Evolutionary conservation across 1,140 invertebrate species (phyloP), one percentile per base, ranked within the genome.

Genomic region (Plutomurus gul): DNA sequence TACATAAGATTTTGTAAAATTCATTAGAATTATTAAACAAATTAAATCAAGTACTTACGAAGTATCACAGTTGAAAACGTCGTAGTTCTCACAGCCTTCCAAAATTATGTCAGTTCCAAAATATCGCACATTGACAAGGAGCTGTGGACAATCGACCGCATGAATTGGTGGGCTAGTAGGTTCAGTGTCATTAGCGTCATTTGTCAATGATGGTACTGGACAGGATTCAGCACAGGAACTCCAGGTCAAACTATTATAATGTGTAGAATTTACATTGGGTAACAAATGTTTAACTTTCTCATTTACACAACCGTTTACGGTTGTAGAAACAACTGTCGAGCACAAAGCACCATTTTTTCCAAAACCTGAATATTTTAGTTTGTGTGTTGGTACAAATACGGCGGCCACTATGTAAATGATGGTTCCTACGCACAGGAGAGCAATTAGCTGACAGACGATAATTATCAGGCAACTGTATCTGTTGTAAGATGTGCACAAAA

Each of bases 371-470:
- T 30, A 65, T 33, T 65, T 65, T 10, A 65, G 4, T 4, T 65
- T 30, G 8, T 65, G 56, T 6, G 56, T 65, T 33, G 56, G 56
- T 30, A 65, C 27, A 36, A 65, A 65, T 11, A 65, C 56, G 3
- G 36, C 36, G n/a, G 56, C 56, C 56, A 65, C 56, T n/a, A 65
- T 65, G 56, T 65, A 65, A 7, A 65, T 65, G 13, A 65, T 65
- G n/a, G 56, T 36, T 13, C 56, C 56, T 4, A 33, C 30, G 10
- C 56, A 65, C 36, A 65, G 36, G 36, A 65, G 0, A 16, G 56
- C 56, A 30, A 65, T 18, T 30, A 65, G 10, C 18, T 36, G 30
- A 65, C 56, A 65, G 18, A n/a, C 56, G 2, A 33, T 8, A 1
- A 65, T 30, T 18, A 65, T 36, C 2, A 65, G 10, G 7, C 56